Base-by-base conservation (phyloP, 2,113 vertebrate species). In the Callipepla squamata region DNA sequence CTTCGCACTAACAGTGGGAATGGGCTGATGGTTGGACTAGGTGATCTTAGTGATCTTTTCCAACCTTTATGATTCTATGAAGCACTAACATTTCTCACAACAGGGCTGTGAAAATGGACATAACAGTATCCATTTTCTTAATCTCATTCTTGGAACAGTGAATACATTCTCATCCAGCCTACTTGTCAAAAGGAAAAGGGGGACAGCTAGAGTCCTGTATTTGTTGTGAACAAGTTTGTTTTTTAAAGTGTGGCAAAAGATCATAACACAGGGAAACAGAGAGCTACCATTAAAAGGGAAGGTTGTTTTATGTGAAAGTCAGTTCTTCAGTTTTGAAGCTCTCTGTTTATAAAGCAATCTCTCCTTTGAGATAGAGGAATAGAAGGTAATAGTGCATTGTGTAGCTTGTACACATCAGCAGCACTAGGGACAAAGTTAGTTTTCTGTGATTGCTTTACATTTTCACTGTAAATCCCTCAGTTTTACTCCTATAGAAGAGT, bases 151-250 rank as follows among this genome's bases (percentile, higher is more conserved):
- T 77, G 10, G 28, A 83, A 80, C 32, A 18, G 11, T 9, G 68
- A 82, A 73, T 34, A 20, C 0, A 0, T 61, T 65, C 68, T 80
- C 55, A 57, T 45, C 7, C 59, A 51, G 44, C 0, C 1, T 53
- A 40, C 42, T 32, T 59, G 32, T 45, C 25, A 66, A 50, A 59
- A 59, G 23, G 40, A 42, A 28, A 55, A 30, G 2, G 2, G 15
- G 13, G 6, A 7, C 5, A 86, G 2, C 13, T 40, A 26, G 22
- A 44, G 44, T 6, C 21, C 22, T 8, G 2, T 19, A 32, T 55
- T 76, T 72, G 2, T 32, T 10, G 1, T 80, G 19, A 55, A 89
- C 5, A 9, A 4, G 3, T 28, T 47, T 65, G 2, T 0, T 51
- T 51, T 38, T 48, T 40, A 5, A 59, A 74, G 58, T 57, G 21